These are phyloP conservation scores for Corella eumyota DNA, from an alignment of 23 tunicate genomes.

Conservation along the genomic window DNA sequence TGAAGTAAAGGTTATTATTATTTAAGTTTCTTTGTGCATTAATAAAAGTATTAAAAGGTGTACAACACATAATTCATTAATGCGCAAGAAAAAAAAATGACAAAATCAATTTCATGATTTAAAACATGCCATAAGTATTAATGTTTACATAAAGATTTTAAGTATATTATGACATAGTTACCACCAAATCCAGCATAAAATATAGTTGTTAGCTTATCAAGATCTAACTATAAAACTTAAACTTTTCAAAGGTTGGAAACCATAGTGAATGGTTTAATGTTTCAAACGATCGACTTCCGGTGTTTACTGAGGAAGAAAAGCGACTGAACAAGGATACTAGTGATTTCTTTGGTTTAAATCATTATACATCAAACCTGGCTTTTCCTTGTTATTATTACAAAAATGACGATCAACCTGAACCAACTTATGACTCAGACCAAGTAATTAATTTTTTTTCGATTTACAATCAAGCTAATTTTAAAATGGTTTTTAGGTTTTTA, in stretches of 20 bases:
- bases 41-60: no score
- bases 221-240: no score
- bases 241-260: constrained; percentile 95
- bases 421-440: constrained; percentile 56
- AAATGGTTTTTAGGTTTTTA: background rate
- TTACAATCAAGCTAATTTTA: background rate
- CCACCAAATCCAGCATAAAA: no score
- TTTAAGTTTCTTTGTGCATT: no score
- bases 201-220: no score
- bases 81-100: no score
- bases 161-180: no score
- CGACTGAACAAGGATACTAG: constrained; percentile 63
- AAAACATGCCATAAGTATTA: no score
- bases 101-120: no score
- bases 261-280: constrained; percentile 56
- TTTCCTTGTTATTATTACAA: constrained; percentile 43
- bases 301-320: constrained; percentile 80
- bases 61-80: no score
- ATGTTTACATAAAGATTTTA: no score
- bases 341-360: constrained; percentile 98
- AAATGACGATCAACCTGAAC: constrained; percentile 31
- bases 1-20: no score
- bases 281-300: constrained; percentile 45
- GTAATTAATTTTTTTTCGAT: constrained; percentile 7
- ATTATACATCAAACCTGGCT: constrained; percentile 84